Evolutionary conservation across 2,888 invertebrate genomes (phyloP).

Genomic region (Agonopterix heracliana): DNA sequence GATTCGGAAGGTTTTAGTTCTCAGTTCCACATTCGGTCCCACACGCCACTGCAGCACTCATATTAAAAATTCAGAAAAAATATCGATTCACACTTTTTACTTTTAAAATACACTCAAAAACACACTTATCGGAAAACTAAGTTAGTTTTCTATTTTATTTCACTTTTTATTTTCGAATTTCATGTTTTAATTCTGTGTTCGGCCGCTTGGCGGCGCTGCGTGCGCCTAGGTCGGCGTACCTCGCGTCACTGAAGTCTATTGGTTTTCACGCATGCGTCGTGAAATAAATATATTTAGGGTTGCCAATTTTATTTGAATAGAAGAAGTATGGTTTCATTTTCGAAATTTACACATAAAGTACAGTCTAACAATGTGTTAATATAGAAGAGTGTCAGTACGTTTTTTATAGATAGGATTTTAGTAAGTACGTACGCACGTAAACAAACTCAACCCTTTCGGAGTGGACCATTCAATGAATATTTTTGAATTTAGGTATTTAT

Average conservation of each 20-base stretch:
- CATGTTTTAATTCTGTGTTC: constrained; percentile 38
- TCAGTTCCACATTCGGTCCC: no score
- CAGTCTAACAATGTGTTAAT: no score
- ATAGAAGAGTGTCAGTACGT: no score
- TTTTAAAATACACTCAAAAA: no score
- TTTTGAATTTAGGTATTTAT: no score
- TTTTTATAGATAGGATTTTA: no score
- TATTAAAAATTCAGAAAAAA: constrained; percentile 42
- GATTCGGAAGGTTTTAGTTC: neutral
- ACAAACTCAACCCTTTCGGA: no score
- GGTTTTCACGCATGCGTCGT: constrained; percentile 51
- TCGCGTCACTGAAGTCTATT: constrained; percentile 44
- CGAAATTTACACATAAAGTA: no score
- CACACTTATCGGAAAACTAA: neutral
- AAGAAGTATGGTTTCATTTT: no score
- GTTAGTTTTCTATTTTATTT: constrained; percentile 7
- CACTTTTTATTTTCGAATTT: constrained; percentile 51
- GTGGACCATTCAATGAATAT: no score
- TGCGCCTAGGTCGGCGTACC: constrained; percentile 35
- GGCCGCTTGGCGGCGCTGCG: constrained; percentile 38
- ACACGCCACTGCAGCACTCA: constrained; percentile 21
- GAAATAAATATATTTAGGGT: constrained; percentile 21
- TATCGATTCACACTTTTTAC: constrained; percentile 4
- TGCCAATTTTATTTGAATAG: constrained; percentile 3
- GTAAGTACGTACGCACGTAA: no score